Conservation (phyloP, 1,140 invertebrate species). For the Mercenaria mercenaria region DNA sequence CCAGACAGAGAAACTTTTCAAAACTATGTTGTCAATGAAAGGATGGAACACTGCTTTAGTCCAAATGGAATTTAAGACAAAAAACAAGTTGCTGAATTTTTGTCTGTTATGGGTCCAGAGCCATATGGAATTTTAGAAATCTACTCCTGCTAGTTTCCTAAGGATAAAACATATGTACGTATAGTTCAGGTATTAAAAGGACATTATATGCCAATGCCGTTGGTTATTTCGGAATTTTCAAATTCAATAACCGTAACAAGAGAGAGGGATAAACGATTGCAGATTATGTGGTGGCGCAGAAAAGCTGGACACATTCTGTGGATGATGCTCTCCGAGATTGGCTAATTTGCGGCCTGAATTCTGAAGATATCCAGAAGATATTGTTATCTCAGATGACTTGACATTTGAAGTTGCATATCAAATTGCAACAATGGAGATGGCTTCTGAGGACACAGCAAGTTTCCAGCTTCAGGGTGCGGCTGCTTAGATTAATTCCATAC, state of each 20-base stretch:
- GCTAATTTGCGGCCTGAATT: neutral
- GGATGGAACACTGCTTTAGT: constrained; percentile 13
- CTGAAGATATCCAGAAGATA: neutral
- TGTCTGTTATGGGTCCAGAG: no score
- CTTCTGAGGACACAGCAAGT: no score
- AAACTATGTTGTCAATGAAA: constrained; percentile 36
- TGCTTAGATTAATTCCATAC: no score
- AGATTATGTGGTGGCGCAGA: constrained; percentile 14
- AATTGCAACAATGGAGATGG: neutral
- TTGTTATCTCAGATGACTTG: constrained; percentile 16
- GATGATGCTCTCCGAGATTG: neutral
- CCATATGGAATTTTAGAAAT: neutral
- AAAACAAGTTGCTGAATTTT: constrained; percentile 11
- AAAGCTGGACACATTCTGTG: neutral
- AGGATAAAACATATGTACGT: no score
- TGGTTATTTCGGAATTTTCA: constrained; percentile 29
- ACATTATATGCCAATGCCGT: no score
- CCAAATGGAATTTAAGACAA: constrained; percentile 27
- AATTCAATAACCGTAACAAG: constrained; percentile 32
- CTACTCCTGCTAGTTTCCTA: no score
- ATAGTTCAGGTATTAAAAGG: neutral
- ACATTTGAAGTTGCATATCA: neutral
- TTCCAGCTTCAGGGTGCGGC: no score
- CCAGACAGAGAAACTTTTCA: neutral
- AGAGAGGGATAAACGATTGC: neutral